phyloP scores from a whole-genome alignment of 2,113 vertebrate genomes.

The Atractosteus spatula region DNA sequence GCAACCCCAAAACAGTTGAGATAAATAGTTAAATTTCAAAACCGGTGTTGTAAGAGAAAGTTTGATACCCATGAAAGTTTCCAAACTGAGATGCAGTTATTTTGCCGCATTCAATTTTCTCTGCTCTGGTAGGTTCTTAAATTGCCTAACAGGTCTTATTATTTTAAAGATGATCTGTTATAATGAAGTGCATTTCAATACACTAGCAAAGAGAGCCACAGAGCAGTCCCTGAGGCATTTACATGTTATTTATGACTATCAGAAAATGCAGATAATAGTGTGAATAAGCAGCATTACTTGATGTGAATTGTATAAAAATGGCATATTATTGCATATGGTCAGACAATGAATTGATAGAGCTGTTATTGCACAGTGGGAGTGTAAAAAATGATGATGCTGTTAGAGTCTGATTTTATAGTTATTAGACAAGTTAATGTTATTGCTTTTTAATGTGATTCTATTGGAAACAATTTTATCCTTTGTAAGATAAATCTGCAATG shows the following conservation, averaged over 20 bases:
- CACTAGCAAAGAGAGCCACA: not conserved
- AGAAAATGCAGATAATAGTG: slow-evolving; percentile 26
- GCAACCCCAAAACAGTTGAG: not conserved
- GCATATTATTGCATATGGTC: not conserved
- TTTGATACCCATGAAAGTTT: no score
- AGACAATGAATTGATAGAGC: slow-evolving; percentile 7
- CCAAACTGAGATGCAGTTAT: not conserved
- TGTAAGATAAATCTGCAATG: not conserved
- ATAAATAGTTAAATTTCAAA: not conserved
- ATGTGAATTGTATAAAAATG: slow-evolving; percentile 23
- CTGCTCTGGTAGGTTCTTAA: slow-evolving; percentile 48
- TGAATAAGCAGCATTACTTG: slow-evolving; percentile 27
- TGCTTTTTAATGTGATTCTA: slow-evolving; percentile 8
- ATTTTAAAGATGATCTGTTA: slow-evolving; percentile 48
- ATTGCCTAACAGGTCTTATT: slow-evolving; percentile 45
- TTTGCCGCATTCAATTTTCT: slow-evolving; percentile 18
- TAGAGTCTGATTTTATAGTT: not conserved
- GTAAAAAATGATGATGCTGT: not conserved
- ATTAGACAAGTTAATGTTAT: not conserved
- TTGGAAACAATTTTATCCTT: slow-evolving; percentile 3
- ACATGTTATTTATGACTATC: slow-evolving; percentile 22
- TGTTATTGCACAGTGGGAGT: not conserved
- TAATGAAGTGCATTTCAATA: slow-evolving; percentile 27
- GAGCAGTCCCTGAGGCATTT: slow-evolving; percentile 14
- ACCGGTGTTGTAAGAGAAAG: no score